Base-by-base conservation (phyloP, 2,113 vertebrate species). In the Eclectus roratus region DNA sequence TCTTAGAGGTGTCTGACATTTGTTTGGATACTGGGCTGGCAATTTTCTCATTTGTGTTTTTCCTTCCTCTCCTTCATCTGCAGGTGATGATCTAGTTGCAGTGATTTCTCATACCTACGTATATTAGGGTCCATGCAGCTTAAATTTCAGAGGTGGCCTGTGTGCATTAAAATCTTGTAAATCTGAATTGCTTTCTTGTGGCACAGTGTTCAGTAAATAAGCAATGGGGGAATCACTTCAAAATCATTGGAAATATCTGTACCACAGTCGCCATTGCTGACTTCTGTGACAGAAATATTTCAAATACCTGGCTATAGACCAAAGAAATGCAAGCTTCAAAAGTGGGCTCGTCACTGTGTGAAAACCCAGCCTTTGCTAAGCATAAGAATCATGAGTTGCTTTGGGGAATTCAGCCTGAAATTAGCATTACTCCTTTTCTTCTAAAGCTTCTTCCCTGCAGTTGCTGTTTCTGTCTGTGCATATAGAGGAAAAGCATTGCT, bases 231-330 rank as follows among this genome's bases (percentile, higher is more conserved):
- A 85, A 74, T 66, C 7, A 12, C 39, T 71, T 83, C 39, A 20
- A 28, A 68, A 71, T 66, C 64, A 37, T 71, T 21, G 58, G 74
- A 15, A 81, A 18, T 46, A 23, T 39, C 27, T 58, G 3, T 28
- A 46, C 70, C 39, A 37, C 19, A 31, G 49, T 18, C 72, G 61
- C 41, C 1, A 1, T 13, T 81, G 55, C 43, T 1, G 4, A 60
- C 33, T 81, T 71, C 56, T 63, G 28, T 66, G 72, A 23, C 41
- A 64, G 64, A 71, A 88, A 71, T 60, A 68, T 74, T 90, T 78
- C 82, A 35, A 94, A 85, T 74, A 71, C 28, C 68, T 93, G 82
- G 58, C 81, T 73, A 13, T 7, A 77, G 56, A 80, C 31, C 85
- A 88, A 68, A 63, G 78, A 56, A 52, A 24, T 23, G 23, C 8